Percentiles rank a stretch among this genome's conserved stretches.
phyloP scores from a whole-genome alignment of 1,140 invertebrate genomes.

The Eubasilissa regina region DNA sequence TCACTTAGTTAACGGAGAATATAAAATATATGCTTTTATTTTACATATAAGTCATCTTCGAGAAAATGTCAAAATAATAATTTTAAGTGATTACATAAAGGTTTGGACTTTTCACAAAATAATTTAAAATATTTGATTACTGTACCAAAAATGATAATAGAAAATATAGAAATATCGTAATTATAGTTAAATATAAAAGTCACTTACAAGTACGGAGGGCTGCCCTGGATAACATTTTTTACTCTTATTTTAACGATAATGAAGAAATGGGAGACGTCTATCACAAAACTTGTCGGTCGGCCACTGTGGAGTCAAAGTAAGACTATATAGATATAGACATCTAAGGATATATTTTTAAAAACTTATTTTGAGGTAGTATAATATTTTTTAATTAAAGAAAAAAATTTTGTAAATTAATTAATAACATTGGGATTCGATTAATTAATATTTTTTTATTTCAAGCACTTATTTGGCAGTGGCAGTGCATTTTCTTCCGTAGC shows the following conservation, averaged over 20 bases:
- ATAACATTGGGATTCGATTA: background rate
- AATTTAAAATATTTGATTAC: background rate
- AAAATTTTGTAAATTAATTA: background rate
- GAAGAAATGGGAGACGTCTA: conserved; percentile 37
- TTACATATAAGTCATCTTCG: conserved; percentile 1
- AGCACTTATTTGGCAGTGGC: background rate
- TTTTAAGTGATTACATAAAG: conserved; percentile 45
- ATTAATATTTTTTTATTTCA: background rate
- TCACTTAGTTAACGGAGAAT: background rate
- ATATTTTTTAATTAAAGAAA: background rate
- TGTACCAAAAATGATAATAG: background rate
- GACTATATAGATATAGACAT: background rate
- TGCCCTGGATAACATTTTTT: conserved; percentile 70
- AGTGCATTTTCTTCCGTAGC: conserved; percentile 27
- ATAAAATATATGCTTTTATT: no score
- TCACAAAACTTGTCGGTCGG: conserved; percentile 22
- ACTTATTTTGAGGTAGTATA: no score
- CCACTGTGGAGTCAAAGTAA: conserved; percentile 38
- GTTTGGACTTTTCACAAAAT: conserved; percentile 4
- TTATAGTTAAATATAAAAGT: background rate
- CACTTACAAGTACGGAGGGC: conserved; percentile 70
- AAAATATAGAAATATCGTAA: background rate
- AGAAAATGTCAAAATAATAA: conserved; percentile 32
- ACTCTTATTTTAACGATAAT: conserved; percentile 29
- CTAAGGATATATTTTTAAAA: no score